These are phyloP conservation scores for Hybos culiciformis DNA, from an alignment of 2,888 invertebrate genomes.

Conservation along the genomic window DNA sequence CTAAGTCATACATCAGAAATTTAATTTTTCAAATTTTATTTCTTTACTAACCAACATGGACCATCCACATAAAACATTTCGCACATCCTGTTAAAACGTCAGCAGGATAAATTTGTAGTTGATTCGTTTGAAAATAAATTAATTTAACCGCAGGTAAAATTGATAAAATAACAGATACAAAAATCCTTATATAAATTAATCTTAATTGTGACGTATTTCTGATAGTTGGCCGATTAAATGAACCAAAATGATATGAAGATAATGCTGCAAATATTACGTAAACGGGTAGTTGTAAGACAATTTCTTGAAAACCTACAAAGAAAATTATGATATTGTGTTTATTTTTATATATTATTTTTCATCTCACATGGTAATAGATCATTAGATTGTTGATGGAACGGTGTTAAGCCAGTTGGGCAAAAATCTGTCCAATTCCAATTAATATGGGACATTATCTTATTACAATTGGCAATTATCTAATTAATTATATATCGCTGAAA, in stretches of 20 bases:
- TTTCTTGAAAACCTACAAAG: constrained; percentile 78
- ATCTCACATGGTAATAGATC: constrained; percentile 73
- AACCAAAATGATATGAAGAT: constrained; percentile 72
- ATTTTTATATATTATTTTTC: no score
- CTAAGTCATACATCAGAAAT: not conserved
- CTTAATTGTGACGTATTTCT: constrained; percentile 49
- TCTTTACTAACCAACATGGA: constrained; percentile 56
- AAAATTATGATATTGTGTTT: no score
- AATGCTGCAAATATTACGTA: constrained; percentile 56
- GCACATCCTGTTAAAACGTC: constrained; percentile 58
- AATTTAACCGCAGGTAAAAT: constrained; percentile 54
- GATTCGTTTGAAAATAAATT: constrained; percentile 45
- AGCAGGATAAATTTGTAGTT: constrained; percentile 43
- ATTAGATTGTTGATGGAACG: constrained; percentile 53
- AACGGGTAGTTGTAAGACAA: constrained; percentile 63
- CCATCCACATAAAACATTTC: constrained; percentile 64
- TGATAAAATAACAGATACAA: constrained; percentile 47
- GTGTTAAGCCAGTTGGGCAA: constrained; percentile 55
- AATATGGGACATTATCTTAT: no score
- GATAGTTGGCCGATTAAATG: constrained; percentile 45
- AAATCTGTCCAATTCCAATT: constrained; percentile 65
- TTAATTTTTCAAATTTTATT: no score
- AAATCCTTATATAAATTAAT: constrained; percentile 50
- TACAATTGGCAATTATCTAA: no score
- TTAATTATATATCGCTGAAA: no score